Evolutionary conservation across 2,113 vertebrate genomes (phyloP).

Genomic region (Syrrhaptes paradoxus): DNA sequence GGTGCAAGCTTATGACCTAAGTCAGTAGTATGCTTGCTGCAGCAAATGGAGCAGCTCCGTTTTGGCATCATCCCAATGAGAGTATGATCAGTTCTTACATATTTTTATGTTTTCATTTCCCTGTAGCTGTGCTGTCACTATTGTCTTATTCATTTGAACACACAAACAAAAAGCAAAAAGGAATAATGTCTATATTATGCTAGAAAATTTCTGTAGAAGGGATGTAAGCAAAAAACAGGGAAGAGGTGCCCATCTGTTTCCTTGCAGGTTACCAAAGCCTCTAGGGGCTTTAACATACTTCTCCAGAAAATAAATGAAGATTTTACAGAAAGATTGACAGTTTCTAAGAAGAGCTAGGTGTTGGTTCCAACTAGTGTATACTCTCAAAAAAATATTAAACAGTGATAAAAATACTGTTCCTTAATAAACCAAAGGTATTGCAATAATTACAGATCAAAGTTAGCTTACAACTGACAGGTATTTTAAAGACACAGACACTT

Average conservation of each 20-base stretch:
- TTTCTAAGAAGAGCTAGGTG: not conserved
- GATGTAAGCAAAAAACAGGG: not conserved
- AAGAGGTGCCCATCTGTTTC: not conserved
- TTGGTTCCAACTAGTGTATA: not conserved
- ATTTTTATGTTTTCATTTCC: not conserved
- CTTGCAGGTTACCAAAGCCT: not conserved
- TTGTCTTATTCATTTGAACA: not conserved
- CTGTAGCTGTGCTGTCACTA: not conserved
- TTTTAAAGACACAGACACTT: not conserved
- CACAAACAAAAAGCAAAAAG: not conserved
- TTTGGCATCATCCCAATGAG: not conserved
- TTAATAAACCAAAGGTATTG: constrained; percentile 1
- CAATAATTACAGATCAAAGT: constrained; percentile 3
- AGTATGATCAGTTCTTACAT: not conserved
- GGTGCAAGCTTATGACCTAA: not conserved
- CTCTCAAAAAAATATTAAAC: not conserved
- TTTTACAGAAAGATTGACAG: not conserved
- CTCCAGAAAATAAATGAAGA: constrained; percentile 10
- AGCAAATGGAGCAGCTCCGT: not conserved
- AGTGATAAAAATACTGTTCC: not conserved
- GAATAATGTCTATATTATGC: not conserved
- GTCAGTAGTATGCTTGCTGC: not conserved
- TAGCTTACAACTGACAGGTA: not conserved
- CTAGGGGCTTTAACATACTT: not conserved
- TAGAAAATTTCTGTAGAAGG: not conserved